These are phyloP conservation scores for Bujurquina vittata DNA, from an alignment of 2,113 vertebrate species.

Conservation along the genomic window DNA sequence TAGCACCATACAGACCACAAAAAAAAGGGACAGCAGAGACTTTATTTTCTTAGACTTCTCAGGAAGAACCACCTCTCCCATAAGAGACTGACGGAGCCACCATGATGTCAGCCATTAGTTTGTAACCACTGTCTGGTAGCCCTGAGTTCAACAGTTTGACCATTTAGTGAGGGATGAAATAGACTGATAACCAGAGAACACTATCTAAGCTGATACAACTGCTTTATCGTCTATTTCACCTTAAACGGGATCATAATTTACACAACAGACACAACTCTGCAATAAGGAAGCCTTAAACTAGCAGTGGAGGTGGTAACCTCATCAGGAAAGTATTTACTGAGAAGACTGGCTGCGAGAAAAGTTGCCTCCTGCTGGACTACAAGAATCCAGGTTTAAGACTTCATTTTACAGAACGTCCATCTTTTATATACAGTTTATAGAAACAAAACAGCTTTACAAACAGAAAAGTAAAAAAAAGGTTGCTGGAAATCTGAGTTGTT, in stretches of 20 bases:
- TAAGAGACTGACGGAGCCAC: neutral
- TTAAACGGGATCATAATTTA: neutral
- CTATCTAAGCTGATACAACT: neutral
- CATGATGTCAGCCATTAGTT: neutral
- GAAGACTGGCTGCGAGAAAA: neutral
- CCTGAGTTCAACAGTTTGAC: neutral
- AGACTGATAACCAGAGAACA: no score
- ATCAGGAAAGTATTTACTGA: neutral
- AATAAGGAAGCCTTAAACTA: neutral
- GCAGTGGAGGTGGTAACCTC: neutral
- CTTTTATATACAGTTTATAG: neutral
- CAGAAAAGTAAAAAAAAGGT: neutral
- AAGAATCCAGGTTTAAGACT: neutral
- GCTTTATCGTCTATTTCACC: neutral
- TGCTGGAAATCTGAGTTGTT: neutral
- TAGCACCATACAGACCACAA: no score
- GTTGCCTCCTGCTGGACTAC: neutral
- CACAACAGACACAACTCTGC: neutral
- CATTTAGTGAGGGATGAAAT: neutral
- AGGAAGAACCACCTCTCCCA: no score
- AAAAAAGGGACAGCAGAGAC: no score
- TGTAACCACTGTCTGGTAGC: neutral
- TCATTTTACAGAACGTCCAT: neutral
- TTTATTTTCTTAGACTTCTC: no score
- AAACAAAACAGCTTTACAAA: neutral